Evolutionary conservation across 2,797 vertebrate species (phyloP).

Genomic region (Crax fasciolata): DNA sequence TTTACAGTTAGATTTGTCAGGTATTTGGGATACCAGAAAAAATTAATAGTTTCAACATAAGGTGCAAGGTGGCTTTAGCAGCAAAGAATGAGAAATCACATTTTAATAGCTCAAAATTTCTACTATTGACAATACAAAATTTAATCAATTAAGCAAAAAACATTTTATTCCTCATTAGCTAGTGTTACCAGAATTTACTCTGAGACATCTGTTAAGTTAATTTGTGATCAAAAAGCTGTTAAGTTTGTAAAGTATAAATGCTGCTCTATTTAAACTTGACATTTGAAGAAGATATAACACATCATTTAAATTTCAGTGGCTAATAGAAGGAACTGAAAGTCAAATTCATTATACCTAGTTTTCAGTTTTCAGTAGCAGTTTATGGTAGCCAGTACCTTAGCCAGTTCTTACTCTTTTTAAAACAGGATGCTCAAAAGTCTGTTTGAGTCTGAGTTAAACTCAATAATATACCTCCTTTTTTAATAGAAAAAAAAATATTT

Average conservation of each 20-base stretch:
- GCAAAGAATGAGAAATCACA: not conserved
- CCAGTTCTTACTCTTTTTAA: not conserved
- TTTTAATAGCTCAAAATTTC: not conserved
- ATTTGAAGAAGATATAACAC: rapidly evolving
- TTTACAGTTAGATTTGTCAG: not conserved
- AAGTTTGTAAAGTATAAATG: not conserved
- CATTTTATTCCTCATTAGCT: not conserved
- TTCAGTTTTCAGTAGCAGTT: not conserved
- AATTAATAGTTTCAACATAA: not conserved
- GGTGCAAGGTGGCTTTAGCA: not conserved
- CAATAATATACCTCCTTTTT: not conserved
- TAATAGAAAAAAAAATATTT: not conserved
- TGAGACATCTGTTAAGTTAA: not conserved
- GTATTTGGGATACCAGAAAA: not conserved
- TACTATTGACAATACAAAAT: not conserved
- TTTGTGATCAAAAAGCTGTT: not conserved
- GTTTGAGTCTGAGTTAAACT: not conserved
- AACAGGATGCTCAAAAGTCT: not conserved
- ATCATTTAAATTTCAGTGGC: not conserved
- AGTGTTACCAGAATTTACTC: not conserved
- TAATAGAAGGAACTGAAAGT: not conserved
- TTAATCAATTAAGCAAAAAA: not conserved
- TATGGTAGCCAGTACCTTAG: not conserved
- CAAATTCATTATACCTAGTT: not conserved
- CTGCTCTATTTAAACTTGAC: not conserved